A percentile compares a stretch with the other conserved stretches of the same genome.
These are phyloP conservation scores for Tetheella fluctuosa DNA, from an alignment of 2,888 invertebrate species.

Conservation along the genomic window DNA sequence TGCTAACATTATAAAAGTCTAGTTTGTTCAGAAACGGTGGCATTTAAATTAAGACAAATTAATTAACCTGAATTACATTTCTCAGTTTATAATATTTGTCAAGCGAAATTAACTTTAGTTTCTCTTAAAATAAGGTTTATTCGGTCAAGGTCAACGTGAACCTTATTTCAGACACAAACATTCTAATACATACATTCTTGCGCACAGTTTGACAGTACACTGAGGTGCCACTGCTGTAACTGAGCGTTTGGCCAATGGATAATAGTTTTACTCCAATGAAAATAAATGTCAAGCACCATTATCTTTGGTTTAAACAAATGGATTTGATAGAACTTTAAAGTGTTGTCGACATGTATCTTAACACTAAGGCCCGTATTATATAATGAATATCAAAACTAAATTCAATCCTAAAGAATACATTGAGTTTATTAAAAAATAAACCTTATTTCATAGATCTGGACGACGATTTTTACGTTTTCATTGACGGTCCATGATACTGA, in stretches of 20 bases:
- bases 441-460: no score
- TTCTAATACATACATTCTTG: neutral
- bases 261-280: neutral
- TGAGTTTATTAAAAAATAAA: no score
- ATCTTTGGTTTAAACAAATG: no score
- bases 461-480: no score
- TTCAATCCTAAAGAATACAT: no score
- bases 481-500: no score
- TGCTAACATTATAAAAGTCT: neutral
- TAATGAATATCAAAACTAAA: no score
- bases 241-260: neutral
- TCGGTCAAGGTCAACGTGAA: neutral
- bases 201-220: neutral
- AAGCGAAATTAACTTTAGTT: constrained; percentile 1
- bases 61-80: neutral
- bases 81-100: constrained; percentile 1
- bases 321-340: neutral
- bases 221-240: neutral
- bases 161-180: neutral
- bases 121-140: neutral
- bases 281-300: no score
- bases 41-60: neutral
- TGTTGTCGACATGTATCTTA: no score
- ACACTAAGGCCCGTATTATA: no score
- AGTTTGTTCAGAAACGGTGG: neutral